phyloP scores from a whole-genome alignment of 2,797 vertebrate genomes.

The Apogon talboti region DNA sequence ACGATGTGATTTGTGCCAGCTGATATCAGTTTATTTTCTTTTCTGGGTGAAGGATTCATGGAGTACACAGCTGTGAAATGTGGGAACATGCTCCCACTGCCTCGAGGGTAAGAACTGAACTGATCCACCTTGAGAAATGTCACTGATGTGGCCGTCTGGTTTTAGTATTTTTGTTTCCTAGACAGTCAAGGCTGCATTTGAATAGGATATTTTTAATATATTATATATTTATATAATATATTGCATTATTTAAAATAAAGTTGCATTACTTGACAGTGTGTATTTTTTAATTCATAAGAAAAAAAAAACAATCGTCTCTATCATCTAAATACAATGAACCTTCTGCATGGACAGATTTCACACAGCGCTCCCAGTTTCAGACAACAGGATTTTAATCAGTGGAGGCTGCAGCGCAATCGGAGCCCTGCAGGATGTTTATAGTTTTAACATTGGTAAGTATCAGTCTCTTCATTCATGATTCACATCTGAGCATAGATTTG shows the following conservation, averaged over 20 bases:
- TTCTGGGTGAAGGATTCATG: slow-evolving; percentile 86
- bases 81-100: slow-evolving; percentile 83
- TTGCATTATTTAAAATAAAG: too few species aligned
- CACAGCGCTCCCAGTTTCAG: slow-evolving; percentile 85
- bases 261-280: neutral
- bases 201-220: slow-evolving; percentile 8
- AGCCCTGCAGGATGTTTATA: slow-evolving; percentile 86
- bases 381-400: slow-evolving; percentile 87
- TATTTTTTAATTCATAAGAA: neutral
- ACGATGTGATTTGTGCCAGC: neutral
- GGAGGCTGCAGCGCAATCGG: slow-evolving; percentile 89
- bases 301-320: neutral
- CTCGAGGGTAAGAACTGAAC: slow-evolving; percentile 81
- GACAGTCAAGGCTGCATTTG: neutral
- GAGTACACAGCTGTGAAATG: slow-evolving; percentile 89
- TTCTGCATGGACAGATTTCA: slow-evolving; percentile 84
- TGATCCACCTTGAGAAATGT: slow-evolving; percentile 62
- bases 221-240: too few species aligned
- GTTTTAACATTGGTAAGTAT: slow-evolving; percentile 85
- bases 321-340: too few species aligned
- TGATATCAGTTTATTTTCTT: slow-evolving; percentile 8
- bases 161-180: slow-evolving; percentile 37
- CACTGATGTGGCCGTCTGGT: slow-evolving; percentile 48
- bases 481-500: neutral
- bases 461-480: neutral